Evolutionary conservation across 2,797 vertebrate species (phyloP), one percentile per base, ranked within the genome.

Genomic region (Peromyscus nudipes): DNA sequence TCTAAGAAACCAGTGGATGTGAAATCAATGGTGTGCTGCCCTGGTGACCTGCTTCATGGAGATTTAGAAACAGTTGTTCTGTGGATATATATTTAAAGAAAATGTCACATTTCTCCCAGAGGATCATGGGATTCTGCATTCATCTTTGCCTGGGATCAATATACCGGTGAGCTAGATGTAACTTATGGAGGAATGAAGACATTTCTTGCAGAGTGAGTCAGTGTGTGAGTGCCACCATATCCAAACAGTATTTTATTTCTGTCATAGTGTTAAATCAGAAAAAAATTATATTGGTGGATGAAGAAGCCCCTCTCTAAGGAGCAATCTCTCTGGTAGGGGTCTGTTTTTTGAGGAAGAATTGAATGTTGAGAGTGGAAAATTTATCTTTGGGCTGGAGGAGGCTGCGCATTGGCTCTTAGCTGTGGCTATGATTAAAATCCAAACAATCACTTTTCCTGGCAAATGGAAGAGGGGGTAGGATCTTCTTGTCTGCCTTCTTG

Each of bases 41-140:
- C 98, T 88, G 89, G 97, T 98, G 98, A 98, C 98, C 98, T 96
- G 98, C 98, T 98, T 97, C 96, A 77, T 97, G 97, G 97, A 97
- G 98, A 98, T 98, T 98, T 97, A 98, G 98, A 98, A 98, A 98
- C 97, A 98, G 97, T 98, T 98, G 96, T 98, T 98, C 94, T 6
- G 37, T 97, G 91, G 97, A 97, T 96, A 96, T 98, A 98, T 98
- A 98, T 98, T 98, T 62, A 97, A 83, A 95, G 92, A 91, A 91
- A 95, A 98, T 98, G 97, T 98, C 98, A 97, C 96, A 96, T 98
- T 98, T 98, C 73, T 98, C 98, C 97, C 97, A 97, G 96, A 98
- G 98, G 98, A 97, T 98, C 97, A 89, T 98, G 98, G 98, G 98
- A 98, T 97, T 96, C 95, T 96, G 97, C 98, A 97, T 98, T 98